Conservation (phyloP, 2,113 vertebrate genomes). For the Dendrocopos noguchii region DNA sequence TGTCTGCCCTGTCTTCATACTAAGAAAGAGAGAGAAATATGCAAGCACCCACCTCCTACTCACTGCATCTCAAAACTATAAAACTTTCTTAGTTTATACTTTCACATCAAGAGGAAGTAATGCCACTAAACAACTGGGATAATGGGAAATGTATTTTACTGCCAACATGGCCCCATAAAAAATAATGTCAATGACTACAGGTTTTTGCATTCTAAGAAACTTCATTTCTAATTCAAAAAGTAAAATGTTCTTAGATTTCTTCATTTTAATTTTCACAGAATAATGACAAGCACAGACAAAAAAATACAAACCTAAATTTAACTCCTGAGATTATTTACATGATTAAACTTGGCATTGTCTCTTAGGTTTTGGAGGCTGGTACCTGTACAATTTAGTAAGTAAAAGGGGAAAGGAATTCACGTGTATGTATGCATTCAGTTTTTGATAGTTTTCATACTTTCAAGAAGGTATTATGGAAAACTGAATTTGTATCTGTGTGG, state of each 20-base stretch:
- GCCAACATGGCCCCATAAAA: neutral
- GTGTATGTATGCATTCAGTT: neutral
- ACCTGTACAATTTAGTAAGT: neutral
- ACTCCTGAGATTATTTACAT: neutral
- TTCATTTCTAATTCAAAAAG: neutral
- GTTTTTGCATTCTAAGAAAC: neutral
- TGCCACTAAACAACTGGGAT: neutral
- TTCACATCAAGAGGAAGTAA: neutral
- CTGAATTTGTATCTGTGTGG: neutral
- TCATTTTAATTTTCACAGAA: neutral
- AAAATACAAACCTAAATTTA: neutral
- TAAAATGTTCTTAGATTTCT: neutral
- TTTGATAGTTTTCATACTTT: neutral
- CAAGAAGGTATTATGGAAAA: neutral
- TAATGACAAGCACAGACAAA: neutral
- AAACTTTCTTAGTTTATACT: neutral
- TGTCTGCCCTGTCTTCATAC: accelerated
- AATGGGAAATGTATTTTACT: neutral
- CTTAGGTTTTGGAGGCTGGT: neutral
- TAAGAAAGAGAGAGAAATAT: neutral
- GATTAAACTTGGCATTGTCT: neutral
- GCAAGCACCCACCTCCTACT: neutral
- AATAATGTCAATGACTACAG: neutral
- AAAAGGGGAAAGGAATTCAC: neutral
- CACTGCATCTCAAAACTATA: neutral